Base-by-base conservation (phyloP, 2,113 vertebrate genomes). In the Thunnus thynnus region DNA sequence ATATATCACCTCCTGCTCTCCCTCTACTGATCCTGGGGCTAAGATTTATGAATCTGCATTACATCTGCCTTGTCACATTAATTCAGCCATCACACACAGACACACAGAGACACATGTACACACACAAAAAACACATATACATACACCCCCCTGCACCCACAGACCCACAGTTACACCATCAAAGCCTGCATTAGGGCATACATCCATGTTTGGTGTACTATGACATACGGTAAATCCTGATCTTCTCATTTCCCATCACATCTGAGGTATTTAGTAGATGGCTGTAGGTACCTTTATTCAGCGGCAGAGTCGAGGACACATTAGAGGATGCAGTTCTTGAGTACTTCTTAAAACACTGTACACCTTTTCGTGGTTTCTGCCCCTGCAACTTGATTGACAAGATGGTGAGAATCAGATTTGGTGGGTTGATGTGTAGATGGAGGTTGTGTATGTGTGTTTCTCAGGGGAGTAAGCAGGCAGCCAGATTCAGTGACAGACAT, bases 31-130 rank as follows among this genome's bases (percentile, higher is more conserved):
- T 87, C 89, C 86, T 1, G 52, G 71, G 93, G 94, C 93, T 75
- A 82, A 91, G 93, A 94, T 95, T 95, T 93, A 94, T 90, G 86
- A 86, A 88, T 87, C 80, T 90, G 83, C 87, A 89, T 94, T 93
- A 94, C 89, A 87, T 92, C 84, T 90, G 91, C 88, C 90, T 73
- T 91, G 91, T 94, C 92, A 91, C 90, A 94, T 94, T 93, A 93
- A 94, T 86, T 92, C 93, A 89, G 73, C 84, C 89, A 91, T 93
- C 93, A 93, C 74, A 85, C 89, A 88, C 83, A 76, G 70, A 88
- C 74, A 85, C 89, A 88, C 83, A 76, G 70, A 88, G 84, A 85
- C 85, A 86, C 88, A 88, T 47, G 75, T 77, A 80, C 72, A 82
- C 82, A 20, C 73, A 72, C 58, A 78, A 30, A 30, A 4, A 30